phyloP scores from a whole-genome alignment of 1,140 invertebrate species.

The Caerostris extrusa region DNA sequence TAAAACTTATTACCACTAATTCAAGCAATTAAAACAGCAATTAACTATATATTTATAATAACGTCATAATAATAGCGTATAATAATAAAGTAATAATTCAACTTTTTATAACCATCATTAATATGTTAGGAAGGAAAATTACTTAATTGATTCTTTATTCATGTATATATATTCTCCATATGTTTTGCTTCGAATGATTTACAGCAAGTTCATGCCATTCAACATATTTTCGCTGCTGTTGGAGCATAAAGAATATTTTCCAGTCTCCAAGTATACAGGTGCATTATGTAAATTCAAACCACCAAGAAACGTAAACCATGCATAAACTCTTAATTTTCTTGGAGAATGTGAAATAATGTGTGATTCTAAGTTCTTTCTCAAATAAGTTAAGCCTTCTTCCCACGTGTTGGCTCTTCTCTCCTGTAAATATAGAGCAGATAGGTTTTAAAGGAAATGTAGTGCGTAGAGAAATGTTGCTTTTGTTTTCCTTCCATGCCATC shows the following conservation, averaged over 20 bases:
- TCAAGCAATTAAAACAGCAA: no score
- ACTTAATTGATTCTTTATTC: no score
- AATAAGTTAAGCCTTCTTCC: not conserved
- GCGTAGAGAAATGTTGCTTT: not conserved
- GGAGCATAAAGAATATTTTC: not conserved
- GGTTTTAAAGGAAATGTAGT: not conserved
- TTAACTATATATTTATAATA: no score
- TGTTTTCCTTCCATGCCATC: not conserved
- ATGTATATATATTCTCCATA: no score
- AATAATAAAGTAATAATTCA: no score
- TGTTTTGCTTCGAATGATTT: no score
- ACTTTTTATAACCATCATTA: no score
- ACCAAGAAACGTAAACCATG: conserved; percentile 12
- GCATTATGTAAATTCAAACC: conserved; percentile 13
- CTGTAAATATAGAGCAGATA: conserved; percentile 32
- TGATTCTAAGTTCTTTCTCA: conserved; percentile 6
- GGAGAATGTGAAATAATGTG: conserved; percentile 10
- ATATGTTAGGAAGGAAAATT: no score
- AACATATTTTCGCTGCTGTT: not conserved
- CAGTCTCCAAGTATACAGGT: not conserved
- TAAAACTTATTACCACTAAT: no score
- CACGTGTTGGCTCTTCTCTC: not conserved
- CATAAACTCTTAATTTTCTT: conserved; percentile 17
- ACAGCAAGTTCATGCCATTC: no score
- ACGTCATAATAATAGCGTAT: no score